Evolutionary conservation across 2,113 vertebrate genomes (phyloP).

Genomic region (Oxyura jamaicensis): DNA sequence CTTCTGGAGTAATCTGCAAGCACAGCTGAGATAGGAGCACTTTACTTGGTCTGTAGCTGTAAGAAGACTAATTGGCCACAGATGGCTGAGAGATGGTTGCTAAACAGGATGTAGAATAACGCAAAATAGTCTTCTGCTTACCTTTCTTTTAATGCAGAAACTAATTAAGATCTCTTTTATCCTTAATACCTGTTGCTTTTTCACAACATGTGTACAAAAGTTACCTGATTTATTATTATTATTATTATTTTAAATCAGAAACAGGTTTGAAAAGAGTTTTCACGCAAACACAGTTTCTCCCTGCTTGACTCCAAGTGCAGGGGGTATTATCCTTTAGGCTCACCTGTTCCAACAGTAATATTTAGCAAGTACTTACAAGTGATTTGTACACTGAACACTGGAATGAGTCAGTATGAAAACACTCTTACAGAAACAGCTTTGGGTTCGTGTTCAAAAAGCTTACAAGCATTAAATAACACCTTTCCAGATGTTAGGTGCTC

Average conservation of each 20-base stretch:
- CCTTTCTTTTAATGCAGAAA: neutral
- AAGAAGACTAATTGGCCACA: neutral
- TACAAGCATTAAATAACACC: neutral
- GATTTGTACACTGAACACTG: neutral
- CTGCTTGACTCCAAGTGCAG: neutral
- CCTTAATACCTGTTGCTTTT: neutral
- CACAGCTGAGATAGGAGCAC: neutral
- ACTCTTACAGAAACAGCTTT: neutral
- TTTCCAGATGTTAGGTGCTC: neutral
- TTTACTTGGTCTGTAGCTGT: neutral
- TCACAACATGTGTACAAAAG: neutral
- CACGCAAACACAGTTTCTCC: neutral
- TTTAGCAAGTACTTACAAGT: neutral
- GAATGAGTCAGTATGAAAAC: neutral
- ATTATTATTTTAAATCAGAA: neutral
- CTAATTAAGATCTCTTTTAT: neutral
- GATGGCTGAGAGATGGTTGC: neutral
- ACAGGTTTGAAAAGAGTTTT: neutral
- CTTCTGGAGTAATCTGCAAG: neutral
- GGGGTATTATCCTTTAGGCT: neutral
- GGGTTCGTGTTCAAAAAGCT: neutral
- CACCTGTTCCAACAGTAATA: neutral
- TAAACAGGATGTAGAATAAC: neutral
- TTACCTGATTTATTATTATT: neutral
- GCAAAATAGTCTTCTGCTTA: neutral